Base-by-base conservation (phyloP, 2,797 vertebrate genomes). In the Taenioides sp. region DNA sequence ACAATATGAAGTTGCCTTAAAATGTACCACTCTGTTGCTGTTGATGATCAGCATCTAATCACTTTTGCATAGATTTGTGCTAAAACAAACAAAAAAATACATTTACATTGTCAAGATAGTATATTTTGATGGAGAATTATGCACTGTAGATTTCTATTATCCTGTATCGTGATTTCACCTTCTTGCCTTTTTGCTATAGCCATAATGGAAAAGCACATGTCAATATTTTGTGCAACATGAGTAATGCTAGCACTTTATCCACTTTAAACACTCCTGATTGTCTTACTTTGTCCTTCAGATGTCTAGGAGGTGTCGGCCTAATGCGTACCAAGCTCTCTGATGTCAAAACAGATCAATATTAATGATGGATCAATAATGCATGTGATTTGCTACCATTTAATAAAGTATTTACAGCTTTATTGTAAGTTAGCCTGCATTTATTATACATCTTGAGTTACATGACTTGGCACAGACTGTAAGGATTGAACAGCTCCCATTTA, bases 1-100 rank as follows among this genome's bases (percentile, higher is more conserved):
- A 75, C 31, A 73, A 69, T 60, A 60, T 76, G 28, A 82, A 77
- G 25, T 85, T 93, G 94, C 96, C 96, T 96, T 96, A 96, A 95
- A 93, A 87, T 86, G 93, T 92, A 92, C 93, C 91, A 94, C 89
- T 87, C 79, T 90, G 76, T 78, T 73, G 37, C 74, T 74, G 60
- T 68, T 57, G 18, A 16, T 71, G 71, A 18, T 75, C 64, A 49
- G 65, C 31, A 43, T 67, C 67, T 64, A 73, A 74, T 52, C 14
- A 64, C 49, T 62, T 79, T 81, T 74, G 87, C 89, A 86, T 92
- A 89, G 81, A 83, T 80, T 89, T 91, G 75, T 90, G 83, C 87
- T 78, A 60, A 87, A 86, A 84, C 85, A 43, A 73, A 87, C 72
- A 84, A 59, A 59, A n/a, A 57, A 57, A 25, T 25, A 27, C 57